A percentile compares a stretch with the other conserved stretches of the same genome.
Evolutionary conservation across 2,797 vertebrate genomes (phyloP).

Genomic region (Pachyuromys duprasi): DNA sequence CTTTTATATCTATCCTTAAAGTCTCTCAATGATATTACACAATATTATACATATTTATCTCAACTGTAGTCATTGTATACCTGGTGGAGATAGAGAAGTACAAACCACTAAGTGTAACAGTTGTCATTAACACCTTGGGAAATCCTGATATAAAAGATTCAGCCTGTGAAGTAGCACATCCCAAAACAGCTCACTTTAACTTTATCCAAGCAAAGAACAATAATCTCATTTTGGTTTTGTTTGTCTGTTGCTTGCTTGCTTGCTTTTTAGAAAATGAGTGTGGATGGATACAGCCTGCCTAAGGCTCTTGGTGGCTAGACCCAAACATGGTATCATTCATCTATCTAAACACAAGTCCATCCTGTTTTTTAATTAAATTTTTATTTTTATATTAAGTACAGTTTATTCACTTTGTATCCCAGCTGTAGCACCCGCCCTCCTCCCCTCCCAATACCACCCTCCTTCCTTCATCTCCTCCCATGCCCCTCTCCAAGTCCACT

Average conservation of each 20-base stretch:
- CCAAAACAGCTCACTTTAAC: not conserved
- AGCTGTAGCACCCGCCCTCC: too few species aligned
- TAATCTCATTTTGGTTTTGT: not conserved
- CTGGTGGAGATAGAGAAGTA: too few species aligned
- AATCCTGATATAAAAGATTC: not conserved
- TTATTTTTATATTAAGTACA: too few species aligned
- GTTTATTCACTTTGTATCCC: too few species aligned
- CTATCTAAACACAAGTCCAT: not conserved
- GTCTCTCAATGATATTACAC: not conserved
- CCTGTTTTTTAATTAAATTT: too few species aligned
- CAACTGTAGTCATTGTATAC: not conserved
- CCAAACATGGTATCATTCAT: not conserved
- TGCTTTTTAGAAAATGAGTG: not conserved
- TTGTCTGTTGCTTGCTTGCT: not conserved
- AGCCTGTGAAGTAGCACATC: not conserved
- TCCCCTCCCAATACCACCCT: too few species aligned
- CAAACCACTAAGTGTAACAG: not conserved
- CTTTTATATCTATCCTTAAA: not conserved
- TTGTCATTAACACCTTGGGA: not conserved
- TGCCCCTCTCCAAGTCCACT: too few species aligned
- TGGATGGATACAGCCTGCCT: not conserved
- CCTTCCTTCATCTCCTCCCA: too few species aligned
- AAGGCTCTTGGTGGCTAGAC: rapidly evolving
- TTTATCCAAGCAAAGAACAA: not conserved
- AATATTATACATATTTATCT: not conserved